phyloP scores from a whole-genome alignment of 92 coral and sea anemone species.

The Actinostola sp. region DNA sequence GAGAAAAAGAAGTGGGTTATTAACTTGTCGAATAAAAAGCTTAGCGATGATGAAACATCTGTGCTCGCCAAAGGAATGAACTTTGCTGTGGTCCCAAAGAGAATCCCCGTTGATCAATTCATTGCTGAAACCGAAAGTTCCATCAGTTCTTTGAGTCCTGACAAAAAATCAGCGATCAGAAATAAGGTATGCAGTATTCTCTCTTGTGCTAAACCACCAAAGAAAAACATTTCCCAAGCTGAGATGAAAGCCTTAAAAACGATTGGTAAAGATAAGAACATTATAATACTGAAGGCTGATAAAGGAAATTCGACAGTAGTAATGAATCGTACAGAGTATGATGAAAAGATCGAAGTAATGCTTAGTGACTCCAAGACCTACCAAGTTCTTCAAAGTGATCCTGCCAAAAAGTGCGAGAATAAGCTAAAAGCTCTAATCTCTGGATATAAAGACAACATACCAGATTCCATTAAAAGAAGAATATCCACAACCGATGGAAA shows the following conservation, averaged over 20 bases:
- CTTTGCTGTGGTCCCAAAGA: not conserved
- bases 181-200: constrained; percentile 3
- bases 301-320: constrained; percentile 58
- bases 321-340: constrained; percentile 41
- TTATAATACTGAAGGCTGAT: constrained; percentile 43
- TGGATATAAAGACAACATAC: not conserved
- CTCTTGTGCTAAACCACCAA: constrained; percentile 1
- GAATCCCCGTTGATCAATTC: constrained; percentile 1
- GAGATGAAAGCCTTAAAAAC: constrained; percentile 7
- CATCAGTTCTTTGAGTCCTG: not conserved
- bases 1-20: not conserved
- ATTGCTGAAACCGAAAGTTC: constrained; percentile 4
- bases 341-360: constrained; percentile 39
- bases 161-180: not conserved
- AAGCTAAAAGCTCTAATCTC: constrained; percentile 16
- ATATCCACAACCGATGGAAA: not conserved
- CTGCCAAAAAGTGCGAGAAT: constrained; percentile 33
- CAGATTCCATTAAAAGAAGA: not conserved
- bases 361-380: constrained; percentile 31
- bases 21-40: not conserved
- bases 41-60: constrained; percentile 7
- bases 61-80: constrained; percentile 7
- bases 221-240: not conserved
- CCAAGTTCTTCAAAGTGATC: constrained; percentile 16
- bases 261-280: not conserved